Evolutionary conservation across 2,797 vertebrate genomes (phyloP), one percentile per base, ranked within the genome.

Genomic region (Pogonophryne albipinna): DNA sequence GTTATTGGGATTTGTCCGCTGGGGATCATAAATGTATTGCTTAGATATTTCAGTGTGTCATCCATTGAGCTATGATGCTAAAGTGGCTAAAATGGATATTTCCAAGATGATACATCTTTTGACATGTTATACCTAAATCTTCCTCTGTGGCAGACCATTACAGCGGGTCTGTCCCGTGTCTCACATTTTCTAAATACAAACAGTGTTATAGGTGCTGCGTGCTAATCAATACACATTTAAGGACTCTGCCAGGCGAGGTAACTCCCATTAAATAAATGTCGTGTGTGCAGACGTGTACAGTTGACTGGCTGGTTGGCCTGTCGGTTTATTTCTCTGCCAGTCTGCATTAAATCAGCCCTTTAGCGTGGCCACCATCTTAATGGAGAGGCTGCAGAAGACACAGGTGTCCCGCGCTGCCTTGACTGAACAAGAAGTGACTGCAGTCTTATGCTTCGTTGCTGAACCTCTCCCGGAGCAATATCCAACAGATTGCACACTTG

Each of bases 391-490:
- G 71, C 75, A 86, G 84, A 79, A 72, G 70, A 83, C 87, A 83
- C 86, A 91, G 90, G 88, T 89, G 83, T 85, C 74, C 72, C 0
- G 13, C 27, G 0, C 51, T 66, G 68, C 72, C 76, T 72, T 84
- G 84, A 88, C 69, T 84, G 75, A 91, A 91, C 76, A 58, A 64
- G 80, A 88, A 89, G 85, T 92, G 91, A 93, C 90, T 87, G 76
- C 71, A 77, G 75, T 86, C 83, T 86, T 82, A 85, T 84, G 90
- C 90, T 87, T 78, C 65, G 14, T 56, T 89, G 84, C 79, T 80
- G 41, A n/a, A 74, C 72, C 72, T 82, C 78, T 87, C 89, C 82
- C 81, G 65, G 63, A 85, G 92, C 86, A 68, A 80, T 71, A 76
- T 79, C 81, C 49, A 66, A 78, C 83, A 87, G 80, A 88, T 83